Evolutionary conservation across 2,888 invertebrate species (phyloP).

Genomic region (Papilio demoleus): DNA sequence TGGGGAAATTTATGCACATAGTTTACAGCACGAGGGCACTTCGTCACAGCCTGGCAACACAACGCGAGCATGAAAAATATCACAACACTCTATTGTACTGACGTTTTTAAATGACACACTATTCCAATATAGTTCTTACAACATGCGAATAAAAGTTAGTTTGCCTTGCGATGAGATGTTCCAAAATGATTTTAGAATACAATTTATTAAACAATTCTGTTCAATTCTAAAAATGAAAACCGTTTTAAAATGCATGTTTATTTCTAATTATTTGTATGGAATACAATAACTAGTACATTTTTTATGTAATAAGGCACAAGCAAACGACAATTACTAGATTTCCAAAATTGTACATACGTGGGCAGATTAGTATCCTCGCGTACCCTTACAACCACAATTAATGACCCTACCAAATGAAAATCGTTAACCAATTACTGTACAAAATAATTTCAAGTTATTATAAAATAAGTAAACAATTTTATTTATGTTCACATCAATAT

Average conservation of each 20-base stretch:
- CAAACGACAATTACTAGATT: too few relatives aligned
- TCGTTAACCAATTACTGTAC: neutral
- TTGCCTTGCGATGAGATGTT: neutral
- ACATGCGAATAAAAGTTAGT: slow-evolving; percentile 2
- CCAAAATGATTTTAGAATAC: neutral
- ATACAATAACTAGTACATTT: too few relatives aligned
- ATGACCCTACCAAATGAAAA: too few relatives aligned
- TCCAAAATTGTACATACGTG: too few relatives aligned
- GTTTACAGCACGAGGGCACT: slow-evolving; percentile 66
- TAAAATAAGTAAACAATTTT: neutral
- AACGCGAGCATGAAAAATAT: slow-evolving; percentile 52
- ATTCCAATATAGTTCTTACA: slow-evolving; percentile 23
- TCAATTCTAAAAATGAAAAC: too few relatives aligned
- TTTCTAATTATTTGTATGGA: neutral
- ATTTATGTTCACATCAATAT: neutral
- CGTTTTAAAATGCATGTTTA: neutral
- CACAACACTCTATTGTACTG: slow-evolving; percentile 48
- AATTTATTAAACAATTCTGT: neutral
- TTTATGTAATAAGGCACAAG: too few relatives aligned
- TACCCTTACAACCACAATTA: too few relatives aligned
- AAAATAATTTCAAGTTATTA: neutral
- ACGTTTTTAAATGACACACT: slow-evolving; percentile 18
- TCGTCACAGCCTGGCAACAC: slow-evolving; percentile 58
- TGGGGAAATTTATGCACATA: slow-evolving; percentile 77
- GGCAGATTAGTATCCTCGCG: too few relatives aligned